Percentiles rank a stretch among this genome's conserved stretches.
Evolutionary conservation across 1,140 invertebrate genomes (phyloP).

Genomic region (Drosophila nebulosa): DNA sequence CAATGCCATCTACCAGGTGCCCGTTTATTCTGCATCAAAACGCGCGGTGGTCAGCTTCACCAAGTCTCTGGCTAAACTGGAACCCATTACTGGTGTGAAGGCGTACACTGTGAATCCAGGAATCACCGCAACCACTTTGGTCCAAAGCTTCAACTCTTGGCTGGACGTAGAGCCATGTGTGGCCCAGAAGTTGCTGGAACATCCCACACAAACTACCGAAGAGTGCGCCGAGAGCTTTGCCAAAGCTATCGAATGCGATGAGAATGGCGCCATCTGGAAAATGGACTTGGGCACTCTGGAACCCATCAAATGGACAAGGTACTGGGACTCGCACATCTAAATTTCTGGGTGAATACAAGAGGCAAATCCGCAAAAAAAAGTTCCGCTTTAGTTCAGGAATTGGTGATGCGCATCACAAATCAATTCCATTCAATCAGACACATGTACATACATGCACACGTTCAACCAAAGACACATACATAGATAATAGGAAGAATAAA

Average conservation of each 20-base stretch:
- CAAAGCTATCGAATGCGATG: constrained; percentile 63
- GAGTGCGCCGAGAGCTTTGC: constrained; percentile 60
- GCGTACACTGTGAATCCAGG: constrained; percentile 66
- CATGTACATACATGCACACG: too few species aligned
- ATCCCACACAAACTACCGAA: constrained; percentile 50
- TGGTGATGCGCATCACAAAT: too few species aligned
- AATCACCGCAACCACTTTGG: constrained; percentile 52
- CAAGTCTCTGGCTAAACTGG: constrained; percentile 69
- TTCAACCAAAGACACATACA: too few species aligned
- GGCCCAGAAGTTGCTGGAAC: constrained; percentile 39
- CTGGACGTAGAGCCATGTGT: constrained; percentile 63
- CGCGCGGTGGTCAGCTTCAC: constrained; percentile 82
- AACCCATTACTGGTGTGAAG: constrained; percentile 61
- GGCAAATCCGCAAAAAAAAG: background rate
- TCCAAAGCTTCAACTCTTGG: constrained; percentile 68
- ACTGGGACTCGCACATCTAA: constrained; percentile 70
- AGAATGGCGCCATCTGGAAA: constrained; percentile 71
- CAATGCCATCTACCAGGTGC: constrained; percentile 69
- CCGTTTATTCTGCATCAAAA: constrained; percentile 82
- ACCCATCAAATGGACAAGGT: constrained; percentile 46
- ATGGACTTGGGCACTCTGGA: constrained; percentile 56
- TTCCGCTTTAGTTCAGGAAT: constrained; percentile 3
- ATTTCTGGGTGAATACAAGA: background rate
- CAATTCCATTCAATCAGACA: too few species aligned
- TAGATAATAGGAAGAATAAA: too few species aligned